phyloP scores from a whole-genome alignment of 2,113 vertebrate species.

The Neotoma lepida region DNA sequence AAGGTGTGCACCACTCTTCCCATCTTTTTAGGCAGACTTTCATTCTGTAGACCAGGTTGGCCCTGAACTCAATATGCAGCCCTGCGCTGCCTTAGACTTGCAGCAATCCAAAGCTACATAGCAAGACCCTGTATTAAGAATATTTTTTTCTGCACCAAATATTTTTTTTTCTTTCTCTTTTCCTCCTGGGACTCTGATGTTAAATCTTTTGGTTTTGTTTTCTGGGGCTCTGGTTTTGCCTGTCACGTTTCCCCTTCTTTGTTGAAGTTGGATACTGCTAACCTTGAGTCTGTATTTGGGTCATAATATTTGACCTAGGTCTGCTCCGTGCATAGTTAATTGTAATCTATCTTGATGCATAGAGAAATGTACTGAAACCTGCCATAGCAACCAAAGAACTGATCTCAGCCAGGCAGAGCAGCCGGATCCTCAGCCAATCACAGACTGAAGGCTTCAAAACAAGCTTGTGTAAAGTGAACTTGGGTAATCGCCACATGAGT shows the following conservation, averaged over 20 bases:
- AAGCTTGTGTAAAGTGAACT: background rate
- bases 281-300: background rate
- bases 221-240: background rate
- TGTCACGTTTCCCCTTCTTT: background rate
- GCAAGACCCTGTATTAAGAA: background rate
- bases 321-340: background rate
- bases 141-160: background rate
- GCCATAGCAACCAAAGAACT: background rate
- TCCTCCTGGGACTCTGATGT: background rate
- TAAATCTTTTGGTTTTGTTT: background rate
- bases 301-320: background rate
- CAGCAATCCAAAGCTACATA: background rate
- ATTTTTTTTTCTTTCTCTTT: background rate
- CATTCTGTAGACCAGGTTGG: background rate
- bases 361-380: background rate
- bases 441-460: background rate
- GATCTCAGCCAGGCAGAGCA: background rate
- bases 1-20: background rate
- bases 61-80: background rate
- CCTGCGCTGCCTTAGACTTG: background rate
- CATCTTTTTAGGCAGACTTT: background rate
- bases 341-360: background rate
- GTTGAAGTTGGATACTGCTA: background rate
- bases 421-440: background rate
- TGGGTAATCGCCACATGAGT: background rate